Evolutionary conservation across 1,140 invertebrate genomes (phyloP).

Genomic region (Coelopa frigida): DNA sequence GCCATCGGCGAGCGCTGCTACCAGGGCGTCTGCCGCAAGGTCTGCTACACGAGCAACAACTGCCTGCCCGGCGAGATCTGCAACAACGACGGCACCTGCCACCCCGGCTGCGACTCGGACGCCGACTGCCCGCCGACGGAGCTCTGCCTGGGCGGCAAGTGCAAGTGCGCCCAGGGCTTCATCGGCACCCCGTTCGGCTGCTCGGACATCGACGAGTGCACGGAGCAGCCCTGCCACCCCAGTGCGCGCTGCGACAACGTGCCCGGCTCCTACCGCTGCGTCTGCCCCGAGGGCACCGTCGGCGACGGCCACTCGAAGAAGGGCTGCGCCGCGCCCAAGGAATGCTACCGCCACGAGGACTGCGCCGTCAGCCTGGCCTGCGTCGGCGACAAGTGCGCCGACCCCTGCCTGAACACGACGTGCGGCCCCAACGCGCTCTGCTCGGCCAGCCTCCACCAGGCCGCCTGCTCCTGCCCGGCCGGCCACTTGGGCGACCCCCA

Average conservation of each 20-base stretch:
- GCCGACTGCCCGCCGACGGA: slow-evolving; percentile 72
- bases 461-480: slow-evolving; percentile 64
- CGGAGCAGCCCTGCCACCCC: slow-evolving; percentile 69
- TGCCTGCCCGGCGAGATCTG: slow-evolving; percentile 84
- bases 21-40: slow-evolving; percentile 69
- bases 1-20: slow-evolving; percentile 77
- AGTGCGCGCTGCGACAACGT: slow-evolving; percentile 71
- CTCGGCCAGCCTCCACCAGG: slow-evolving; percentile 60
- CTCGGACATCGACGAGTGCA: slow-evolving; percentile 71
- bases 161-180: slow-evolving; percentile 68
- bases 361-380: slow-evolving; percentile 68
- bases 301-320: slow-evolving; percentile 65
- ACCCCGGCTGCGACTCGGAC: slow-evolving; percentile 72
- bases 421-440: slow-evolving; percentile 71
- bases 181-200: slow-evolving; percentile 62
- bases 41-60: slow-evolving; percentile 82
- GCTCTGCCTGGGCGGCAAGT: slow-evolving; percentile 72
- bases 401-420: slow-evolving; percentile 60
- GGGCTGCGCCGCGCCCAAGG: slow-evolving; percentile 65
- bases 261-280: slow-evolving; percentile 71
- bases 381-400: slow-evolving; percentile 62
- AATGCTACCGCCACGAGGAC: slow-evolving; percentile 60
- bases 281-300: slow-evolving; percentile 66
- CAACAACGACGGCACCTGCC: slow-evolving; percentile 67
- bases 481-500: slow-evolving; percentile 74